These are phyloP conservation scores for Notarius quadriscutis DNA, from an alignment of 2,113 vertebrate genomes.

Conservation along the genomic window DNA sequence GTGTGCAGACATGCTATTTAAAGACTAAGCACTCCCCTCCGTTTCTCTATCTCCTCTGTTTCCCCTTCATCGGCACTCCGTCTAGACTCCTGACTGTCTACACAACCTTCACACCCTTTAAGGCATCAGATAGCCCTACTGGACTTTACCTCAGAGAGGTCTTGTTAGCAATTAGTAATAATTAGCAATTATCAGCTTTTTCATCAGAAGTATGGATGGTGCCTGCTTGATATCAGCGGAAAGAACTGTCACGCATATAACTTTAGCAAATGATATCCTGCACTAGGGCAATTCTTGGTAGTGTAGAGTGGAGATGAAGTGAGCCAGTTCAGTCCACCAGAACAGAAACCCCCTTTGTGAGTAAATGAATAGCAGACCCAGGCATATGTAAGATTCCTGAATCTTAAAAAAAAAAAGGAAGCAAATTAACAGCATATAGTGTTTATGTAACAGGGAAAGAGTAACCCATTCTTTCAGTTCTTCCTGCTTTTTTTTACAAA, in stretches of 20 bases:
- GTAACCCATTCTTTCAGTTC: constrained; percentile 7
- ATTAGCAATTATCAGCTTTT: neutral
- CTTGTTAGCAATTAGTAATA: neutral
- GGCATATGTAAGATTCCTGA: constrained; percentile 47
- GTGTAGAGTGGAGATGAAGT: constrained; percentile 5
- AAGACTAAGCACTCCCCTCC: constrained; percentile 21
- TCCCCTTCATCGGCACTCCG: neutral
- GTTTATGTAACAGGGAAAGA: constrained; percentile 44
- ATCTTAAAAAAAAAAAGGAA: constrained; percentile 25
- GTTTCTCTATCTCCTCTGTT: neutral
- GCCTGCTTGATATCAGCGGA: neutral
- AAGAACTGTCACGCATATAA: neutral
- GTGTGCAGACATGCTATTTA: constrained; percentile 21
- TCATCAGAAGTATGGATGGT: neutral
- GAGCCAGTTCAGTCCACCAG: constrained; percentile 26
- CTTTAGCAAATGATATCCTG: neutral
- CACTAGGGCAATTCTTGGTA: neutral
- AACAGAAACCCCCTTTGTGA: constrained; percentile 52
- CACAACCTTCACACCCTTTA: neutral
- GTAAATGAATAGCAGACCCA: constrained; percentile 49
- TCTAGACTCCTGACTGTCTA: neutral
- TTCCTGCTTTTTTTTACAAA: neutral
- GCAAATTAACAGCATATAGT: neutral
- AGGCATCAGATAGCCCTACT: neutral
- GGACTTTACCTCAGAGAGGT: neutral